Evolutionary conservation across 2,797 vertebrate genomes (phyloP).

Genomic region (Lithobates pipiens): DNA sequence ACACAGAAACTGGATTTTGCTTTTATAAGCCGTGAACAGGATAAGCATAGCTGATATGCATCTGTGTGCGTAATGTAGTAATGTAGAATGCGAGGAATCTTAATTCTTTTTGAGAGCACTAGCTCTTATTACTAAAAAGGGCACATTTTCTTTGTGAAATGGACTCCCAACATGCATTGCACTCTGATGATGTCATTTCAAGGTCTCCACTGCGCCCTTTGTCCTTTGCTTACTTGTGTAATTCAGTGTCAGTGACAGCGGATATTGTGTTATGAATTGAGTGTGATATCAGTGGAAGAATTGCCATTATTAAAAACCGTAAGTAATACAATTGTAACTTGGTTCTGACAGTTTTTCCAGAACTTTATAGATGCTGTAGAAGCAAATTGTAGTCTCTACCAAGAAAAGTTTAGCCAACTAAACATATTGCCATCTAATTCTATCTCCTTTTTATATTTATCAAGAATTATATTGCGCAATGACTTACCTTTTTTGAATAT

Average conservation of each 20-base stretch:
- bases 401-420: no score
- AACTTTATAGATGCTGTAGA: no score
- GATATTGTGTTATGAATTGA: neutral
- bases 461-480: no score
- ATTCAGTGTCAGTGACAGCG: neutral
- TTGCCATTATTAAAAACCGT: neutral
- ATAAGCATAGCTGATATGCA: conserved; percentile 15
- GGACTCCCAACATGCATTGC: neutral
- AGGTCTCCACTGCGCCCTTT: neutral
- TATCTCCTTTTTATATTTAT: no score
- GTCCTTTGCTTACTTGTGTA: neutral
- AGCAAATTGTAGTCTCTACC: no score
- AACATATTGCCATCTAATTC: no score
- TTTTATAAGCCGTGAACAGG: conserved; percentile 22
- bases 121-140: conserved; percentile 34
- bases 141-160: neutral
- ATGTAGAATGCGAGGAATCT: conserved; percentile 38
- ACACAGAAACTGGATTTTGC: conserved; percentile 2
- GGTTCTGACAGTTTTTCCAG: no score
- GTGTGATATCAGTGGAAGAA: neutral
- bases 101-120: neutral
- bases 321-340: no score
- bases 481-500: no score
- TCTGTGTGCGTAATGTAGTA: conserved; percentile 13
- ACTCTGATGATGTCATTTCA: neutral